phyloP scores from a whole-genome alignment of 2,888 invertebrate species.

The Callimorpha dominula region DNA sequence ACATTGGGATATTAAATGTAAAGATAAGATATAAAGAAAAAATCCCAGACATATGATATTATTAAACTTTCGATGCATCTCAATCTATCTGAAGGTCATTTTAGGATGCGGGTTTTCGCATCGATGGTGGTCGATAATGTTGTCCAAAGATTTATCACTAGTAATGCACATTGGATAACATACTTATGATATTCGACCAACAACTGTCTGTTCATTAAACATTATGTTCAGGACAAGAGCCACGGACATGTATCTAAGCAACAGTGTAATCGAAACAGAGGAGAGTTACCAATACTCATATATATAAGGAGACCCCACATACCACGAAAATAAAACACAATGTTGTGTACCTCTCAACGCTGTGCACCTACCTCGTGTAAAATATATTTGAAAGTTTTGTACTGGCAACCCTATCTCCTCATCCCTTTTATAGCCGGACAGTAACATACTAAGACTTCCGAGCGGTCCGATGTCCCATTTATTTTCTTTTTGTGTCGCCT shows the following conservation, averaged over 20 bases:
- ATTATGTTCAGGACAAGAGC: not conserved
- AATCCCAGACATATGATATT: not conserved
- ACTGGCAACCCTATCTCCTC: constrained; percentile 36
- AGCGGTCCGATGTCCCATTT: constrained; percentile 49
- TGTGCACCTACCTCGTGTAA: not conserved
- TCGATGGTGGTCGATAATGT: constrained; percentile 11
- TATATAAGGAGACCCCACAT: too few species aligned
- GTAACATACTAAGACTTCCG: constrained; percentile 61
- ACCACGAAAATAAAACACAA: not conserved
- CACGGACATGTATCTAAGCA: not conserved
- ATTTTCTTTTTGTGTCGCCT: constrained; percentile 55
- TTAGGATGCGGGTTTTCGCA: constrained; percentile 12
- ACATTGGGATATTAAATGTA: not conserved
- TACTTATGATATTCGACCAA: constrained; percentile 12
- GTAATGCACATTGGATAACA: not conserved
- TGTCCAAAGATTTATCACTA: constrained; percentile 7
- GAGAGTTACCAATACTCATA: too few species aligned
- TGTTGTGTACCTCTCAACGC: not conserved
- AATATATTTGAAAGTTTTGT: not conserved
- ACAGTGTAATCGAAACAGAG: not conserved
- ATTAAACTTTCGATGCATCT: not conserved
- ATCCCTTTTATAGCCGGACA: constrained; percentile 52
- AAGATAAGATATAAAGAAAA: not conserved
- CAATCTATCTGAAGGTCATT: constrained; percentile 10
- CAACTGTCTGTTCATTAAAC: not conserved